phyloP scores from a whole-genome alignment of 1,140 invertebrate species.

The Temnothorax nylanderi region DNA sequence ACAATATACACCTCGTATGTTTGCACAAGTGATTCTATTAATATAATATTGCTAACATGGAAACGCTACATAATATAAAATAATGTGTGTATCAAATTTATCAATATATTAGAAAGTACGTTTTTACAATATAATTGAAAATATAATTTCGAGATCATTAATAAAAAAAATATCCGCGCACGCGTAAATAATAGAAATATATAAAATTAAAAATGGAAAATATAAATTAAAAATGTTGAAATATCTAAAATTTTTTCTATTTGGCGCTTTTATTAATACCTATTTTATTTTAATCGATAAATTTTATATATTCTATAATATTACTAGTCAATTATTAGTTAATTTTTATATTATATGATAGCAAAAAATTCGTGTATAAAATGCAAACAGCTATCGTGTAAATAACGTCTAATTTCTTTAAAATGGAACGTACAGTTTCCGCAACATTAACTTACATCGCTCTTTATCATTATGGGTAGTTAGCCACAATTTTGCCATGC shows the following conservation, averaged over 20 bases:
- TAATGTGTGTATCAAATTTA: neutral
- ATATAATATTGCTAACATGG: neutral
- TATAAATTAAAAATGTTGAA: neutral
- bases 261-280: neutral
- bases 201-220: neutral
- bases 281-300: neutral
- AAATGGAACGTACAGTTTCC: neutral
- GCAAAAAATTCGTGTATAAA: neutral
- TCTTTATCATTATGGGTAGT: constrained; percentile 15
- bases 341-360: constrained; percentile 5
- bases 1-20: neutral
- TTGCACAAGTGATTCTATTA: constrained; percentile 41
- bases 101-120: neutral
- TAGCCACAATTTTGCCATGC: neutral
- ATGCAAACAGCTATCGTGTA: neutral
- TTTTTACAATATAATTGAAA: neutral
- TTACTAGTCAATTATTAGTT: neutral
- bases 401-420: neutral
- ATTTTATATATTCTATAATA: neutral
- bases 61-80: neutral
- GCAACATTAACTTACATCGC: neutral
- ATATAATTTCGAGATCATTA: neutral
- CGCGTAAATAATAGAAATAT: neutral
- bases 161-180: neutral
- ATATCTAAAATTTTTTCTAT: neutral